Evolutionary conservation across 2,113 vertebrate genomes (phyloP), one percentile per base, ranked within the genome.

Genomic region (Nicator chloris): DNA sequence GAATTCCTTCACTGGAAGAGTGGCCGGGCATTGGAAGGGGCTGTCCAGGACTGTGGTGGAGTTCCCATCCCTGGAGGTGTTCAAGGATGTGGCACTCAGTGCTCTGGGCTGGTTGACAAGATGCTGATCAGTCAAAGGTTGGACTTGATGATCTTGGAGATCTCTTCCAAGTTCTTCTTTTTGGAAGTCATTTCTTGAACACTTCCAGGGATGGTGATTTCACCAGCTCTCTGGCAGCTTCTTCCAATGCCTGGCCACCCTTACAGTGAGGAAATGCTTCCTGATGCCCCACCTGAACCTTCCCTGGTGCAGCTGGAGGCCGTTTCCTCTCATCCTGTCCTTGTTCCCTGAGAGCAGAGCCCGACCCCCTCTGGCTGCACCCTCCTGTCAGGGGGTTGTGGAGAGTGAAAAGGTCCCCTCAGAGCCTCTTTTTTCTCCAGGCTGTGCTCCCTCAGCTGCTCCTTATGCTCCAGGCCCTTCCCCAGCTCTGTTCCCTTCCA

Each of bases 281-380:
- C 45, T 75, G 19, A 23, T 73, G 44, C 16, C 53, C 26, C 15
- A 19, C 21, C n/a, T 76, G 40, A 47, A 1, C 17, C 24, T 69
- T 2, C 11, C 2, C 12, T 61, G n/a, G n/a, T 0, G 0, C 21
- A 69, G 5, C n/a, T 0, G 0, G 2, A 69, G 21, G 6, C 47
- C 0, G 0, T 54, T 47, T 1, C 17, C 24, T 69, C 40, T 37
- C 12, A 0, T 63, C 63, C 22, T 42, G 24, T 40, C 39, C n/a
- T 17, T 60, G n/a, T 31, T 60, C 26, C 54, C 15, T 35, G 35
- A 21, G 12, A 69, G 63, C 61, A 82, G 9, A 82, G 26, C 7
- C 35, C 0, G 2, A 35, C 1, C 7, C 8, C 19, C 8, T 13
- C 7, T 1, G 2, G 30, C 54, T 76, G 47, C 1, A 1, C 30